Base-by-base conservation (phyloP, 2,113 vertebrate species). In the Paradoxurus hermaphroditus region DNA sequence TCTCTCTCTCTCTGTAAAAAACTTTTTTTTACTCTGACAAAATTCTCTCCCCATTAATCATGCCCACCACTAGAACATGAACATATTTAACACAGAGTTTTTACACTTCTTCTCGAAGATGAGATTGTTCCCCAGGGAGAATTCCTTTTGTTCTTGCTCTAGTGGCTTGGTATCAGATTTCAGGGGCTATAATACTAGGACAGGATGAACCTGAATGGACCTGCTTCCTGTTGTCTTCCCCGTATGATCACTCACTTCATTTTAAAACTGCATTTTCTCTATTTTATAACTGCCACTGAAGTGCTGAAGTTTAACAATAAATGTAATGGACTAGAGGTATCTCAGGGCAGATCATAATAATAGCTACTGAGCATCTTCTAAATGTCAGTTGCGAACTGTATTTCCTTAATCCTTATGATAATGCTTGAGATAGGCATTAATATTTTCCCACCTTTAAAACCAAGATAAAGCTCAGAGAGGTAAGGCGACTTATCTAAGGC, bases 401-500 rank as follows among this genome's bases (percentile, higher is more conserved):
- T 83, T 87, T 95, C 82, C 70, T 5, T 91, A 75, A 70, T 83
- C 18, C 25, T 87, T 86, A 63, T 46, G 86, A 53, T 72, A 70
- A 53, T 63, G n/a, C 51, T 87, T 78, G 41, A 94, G 31, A 78
- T 46, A 70, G 5, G 4, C 51, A n/a, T 53, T 91, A 36, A 49
- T 95, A 51, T 87, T 39, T 86, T 36, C 29, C 16, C n/a, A 87
- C 62, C 83, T 95, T 93, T 73, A 63, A 94, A 94, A 59, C 44
- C 49, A 59, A 65, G 11, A 12, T 67, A 81, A 93, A 67, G 34
- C 56, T 86, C 70, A 59, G 41, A 72, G 27, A 82, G 10, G 29
- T 70, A 59, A 78, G 88, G 14, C 53, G 51, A 78, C 39, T 89
- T 88, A 49, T 23, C 25, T 70, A 83, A 94, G 25, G 59, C 49